Evolutionary conservation across 2,797 vertebrate species (phyloP), one percentile per base, ranked within the genome.

Genomic region (Eulemur mongoz): DNA sequence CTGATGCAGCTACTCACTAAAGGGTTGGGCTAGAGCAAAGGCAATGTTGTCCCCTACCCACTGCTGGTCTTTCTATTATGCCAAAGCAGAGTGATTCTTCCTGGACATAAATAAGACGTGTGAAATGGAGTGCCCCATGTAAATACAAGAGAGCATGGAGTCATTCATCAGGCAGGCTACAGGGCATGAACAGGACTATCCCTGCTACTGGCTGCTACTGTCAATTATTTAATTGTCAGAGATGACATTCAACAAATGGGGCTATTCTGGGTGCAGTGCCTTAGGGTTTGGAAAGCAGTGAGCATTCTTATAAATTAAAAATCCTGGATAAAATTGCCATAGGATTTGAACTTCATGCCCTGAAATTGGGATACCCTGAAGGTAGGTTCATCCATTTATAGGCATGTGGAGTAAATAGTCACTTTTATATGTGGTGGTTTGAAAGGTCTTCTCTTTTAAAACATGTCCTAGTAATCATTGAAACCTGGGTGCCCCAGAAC

Each of bases 361-460:
- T 89, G 13, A 94, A 86, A 32, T 25, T 70, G 20, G 15, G 40
- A 15, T 73, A 23, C 4, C 9, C 69, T 45, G 75, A 61, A 82
- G 52, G 30, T 57, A 45, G 22, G 10, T 30, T 85, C 8, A 12
- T 85, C 25, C 0, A 32, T 25, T 81, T 32, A 8, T 52, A 67
- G 73, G 45, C 40, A 61, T 15, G 12, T 18, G 2, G 5, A 88
- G 9, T 85, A 70, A 81, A 75, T n/a, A 85, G 22, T 76, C 54
- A 93, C 22, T 40, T 89, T 72, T 78, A 5, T 30, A 25, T 67
- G 15, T 65, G 45, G 35, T 54, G 4, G n/a, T 17, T 63, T 79
- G 32, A 86, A 73, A 83, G 27, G 4, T 52, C 35, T 83, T 82
- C 52, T 63, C 11, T 94, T 80, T 69, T 67, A 59, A 95, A 89